Evolutionary conservation across 1,140 invertebrate species (phyloP).

Genomic region (Drosophila santomea): DNA sequence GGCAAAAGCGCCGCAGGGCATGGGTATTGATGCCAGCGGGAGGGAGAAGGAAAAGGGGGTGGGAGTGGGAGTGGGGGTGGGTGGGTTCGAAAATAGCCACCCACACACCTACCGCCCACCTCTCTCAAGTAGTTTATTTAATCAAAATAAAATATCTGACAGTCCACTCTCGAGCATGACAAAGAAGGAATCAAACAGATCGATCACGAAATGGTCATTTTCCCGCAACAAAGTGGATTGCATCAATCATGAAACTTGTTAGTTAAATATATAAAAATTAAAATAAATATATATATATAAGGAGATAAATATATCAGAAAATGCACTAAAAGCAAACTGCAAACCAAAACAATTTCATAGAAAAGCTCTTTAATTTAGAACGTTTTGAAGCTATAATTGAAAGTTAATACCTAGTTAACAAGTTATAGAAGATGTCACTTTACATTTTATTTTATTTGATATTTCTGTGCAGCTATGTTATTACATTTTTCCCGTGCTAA

Average conservation of each 20-base stretch:
- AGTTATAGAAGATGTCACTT: too few species aligned
- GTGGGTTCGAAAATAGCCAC: not conserved
- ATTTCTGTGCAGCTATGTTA: too few species aligned
- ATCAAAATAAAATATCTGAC: constrained; percentile 44
- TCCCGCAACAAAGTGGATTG: not conserved
- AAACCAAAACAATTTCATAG: too few species aligned
- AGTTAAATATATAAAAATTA: too few species aligned
- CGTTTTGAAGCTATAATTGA: too few species aligned
- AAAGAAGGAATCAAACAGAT: not conserved
- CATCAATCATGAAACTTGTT: not conserved
- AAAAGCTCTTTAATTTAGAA: too few species aligned
- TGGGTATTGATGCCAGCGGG: constrained; percentile 2
- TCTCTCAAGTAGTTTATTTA: constrained; percentile 58
- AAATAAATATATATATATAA: too few species aligned
- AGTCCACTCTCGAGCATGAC: not conserved
- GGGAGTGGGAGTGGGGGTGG: not conserved
- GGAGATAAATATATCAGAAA: too few species aligned
- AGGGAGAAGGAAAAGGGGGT: too few species aligned
- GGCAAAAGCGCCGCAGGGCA: constrained; percentile 27
- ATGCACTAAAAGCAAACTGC: too few species aligned
- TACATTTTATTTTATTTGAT: too few species aligned
- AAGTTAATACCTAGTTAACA: too few species aligned
- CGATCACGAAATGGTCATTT: not conserved
- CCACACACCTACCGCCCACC: not conserved
- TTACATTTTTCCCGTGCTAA: not conserved